Base-by-base conservation (phyloP, 2,797 vertebrate species). In the Muraenolepis orangiensis region DNA sequence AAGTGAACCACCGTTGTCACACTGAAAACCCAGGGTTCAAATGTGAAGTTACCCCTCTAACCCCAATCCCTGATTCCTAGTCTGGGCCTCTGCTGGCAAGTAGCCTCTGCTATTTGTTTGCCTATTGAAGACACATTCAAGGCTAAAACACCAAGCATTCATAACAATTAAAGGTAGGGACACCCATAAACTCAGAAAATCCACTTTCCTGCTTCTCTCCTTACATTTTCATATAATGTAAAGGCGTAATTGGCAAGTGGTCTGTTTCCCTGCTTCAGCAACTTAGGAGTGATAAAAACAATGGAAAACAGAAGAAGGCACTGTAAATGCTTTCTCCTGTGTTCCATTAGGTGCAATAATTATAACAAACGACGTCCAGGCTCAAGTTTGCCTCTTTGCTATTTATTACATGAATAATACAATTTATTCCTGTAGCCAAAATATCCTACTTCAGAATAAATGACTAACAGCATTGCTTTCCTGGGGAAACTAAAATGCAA, bases 331-430 rank as follows among this genome's bases (percentile, higher is more conserved):
- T 72, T 87, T 85, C 74, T 81, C 69, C 31, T 79, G 42, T 72
- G 70, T 78, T 77, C 78, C 82, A 82, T 72, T 28, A 69, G 74
- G 76, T 75, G 78, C 72, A 42, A 84, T 90, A 89, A 90, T 90
- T 87, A 86, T 88, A 90, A 91, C 80, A 90, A 91, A 91, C 88
- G 78, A 83, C 86, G 82, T 86, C 81, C 12, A 30, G 76, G 80
- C 78, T 61, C 75, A 84, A 29, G 79, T 84, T 73, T 66, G 73
- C 83, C 73, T 82, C 73, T 36, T 69, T 79, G 74, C 80, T 78
- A 64, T 85, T 87, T 82, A 76, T 84, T 77, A 72, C 74, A 83
- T 84, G 82, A 67, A 69, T 72, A 82, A 70, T 85, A 87, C 82
- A 86, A 89, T 90, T 89, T 83, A 89, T 88, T 87, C 79, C 61